phyloP scores from a whole-genome alignment of 2,113 vertebrate genomes.

The human region GRCh38 chr16:48201501-48202000 shows the following conservation, averaged over 20 bases:
- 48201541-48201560: too few species aligned
- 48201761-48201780: background rate
- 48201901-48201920: background rate
- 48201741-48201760: background rate
- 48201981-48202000: background rate
- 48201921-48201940: background rate
- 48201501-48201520: too few species aligned
- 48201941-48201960: background rate
- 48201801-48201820: too few species aligned
- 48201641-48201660: too few species aligned
- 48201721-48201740: background rate
- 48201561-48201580: too few species aligned
- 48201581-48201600: too few species aligned
- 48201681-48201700: background rate
- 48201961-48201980: background rate
- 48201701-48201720: background rate
- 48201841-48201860: background rate
- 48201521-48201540: too few species aligned
- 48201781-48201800: background rate
- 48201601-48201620: background rate
- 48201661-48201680: background rate
- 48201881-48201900: background rate
- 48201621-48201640: background rate
- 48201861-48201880: background rate
- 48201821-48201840: background rate